phyloP scores from a whole-genome alignment of 1,140 invertebrate genomes.

The Solen grandis region DNA sequence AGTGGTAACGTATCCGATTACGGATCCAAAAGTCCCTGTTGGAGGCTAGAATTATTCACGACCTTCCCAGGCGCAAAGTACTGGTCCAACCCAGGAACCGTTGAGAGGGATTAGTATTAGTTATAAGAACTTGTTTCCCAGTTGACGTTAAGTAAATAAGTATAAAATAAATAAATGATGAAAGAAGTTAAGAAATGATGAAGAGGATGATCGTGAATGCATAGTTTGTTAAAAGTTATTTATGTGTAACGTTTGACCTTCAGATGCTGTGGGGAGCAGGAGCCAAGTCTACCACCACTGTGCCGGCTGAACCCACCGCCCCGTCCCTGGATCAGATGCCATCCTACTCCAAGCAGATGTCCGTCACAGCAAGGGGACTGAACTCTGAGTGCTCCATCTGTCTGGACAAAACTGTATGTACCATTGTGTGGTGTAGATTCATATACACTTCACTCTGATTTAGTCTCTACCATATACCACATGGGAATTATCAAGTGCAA shows the following conservation, averaged over 20 bases:
- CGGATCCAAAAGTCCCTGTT: too few relatives aligned
- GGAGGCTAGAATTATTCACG: too few relatives aligned
- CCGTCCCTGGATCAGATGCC: background rate
- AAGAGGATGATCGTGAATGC: background rate
- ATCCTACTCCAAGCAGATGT: too few relatives aligned
- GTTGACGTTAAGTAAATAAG: too few relatives aligned
- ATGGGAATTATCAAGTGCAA: background rate
- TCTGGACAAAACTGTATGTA: constrained; percentile 84
- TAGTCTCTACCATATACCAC: background rate
- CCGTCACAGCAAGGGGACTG: constrained; percentile 72
- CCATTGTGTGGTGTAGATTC: background rate
- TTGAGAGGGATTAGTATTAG: too few relatives aligned
- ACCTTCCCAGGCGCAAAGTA: too few relatives aligned
- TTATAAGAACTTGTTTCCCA: too few relatives aligned
- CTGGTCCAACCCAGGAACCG: too few relatives aligned
- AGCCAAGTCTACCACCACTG: background rate
- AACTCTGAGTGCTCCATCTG: constrained; percentile 90
- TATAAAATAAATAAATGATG: constrained; percentile 48
- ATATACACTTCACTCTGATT: background rate
- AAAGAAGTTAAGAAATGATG: background rate
- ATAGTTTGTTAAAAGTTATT: background rate
- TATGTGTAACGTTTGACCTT: too few relatives aligned
- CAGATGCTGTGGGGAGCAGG: too few relatives aligned
- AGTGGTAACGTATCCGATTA: too few relatives aligned
- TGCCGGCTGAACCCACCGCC: background rate